Percentiles rank a stretch among this genome's conserved stretches.
These are phyloP conservation scores for Gortyna flavago DNA, from an alignment of 2,888 invertebrate species.

Conservation along the genomic window DNA sequence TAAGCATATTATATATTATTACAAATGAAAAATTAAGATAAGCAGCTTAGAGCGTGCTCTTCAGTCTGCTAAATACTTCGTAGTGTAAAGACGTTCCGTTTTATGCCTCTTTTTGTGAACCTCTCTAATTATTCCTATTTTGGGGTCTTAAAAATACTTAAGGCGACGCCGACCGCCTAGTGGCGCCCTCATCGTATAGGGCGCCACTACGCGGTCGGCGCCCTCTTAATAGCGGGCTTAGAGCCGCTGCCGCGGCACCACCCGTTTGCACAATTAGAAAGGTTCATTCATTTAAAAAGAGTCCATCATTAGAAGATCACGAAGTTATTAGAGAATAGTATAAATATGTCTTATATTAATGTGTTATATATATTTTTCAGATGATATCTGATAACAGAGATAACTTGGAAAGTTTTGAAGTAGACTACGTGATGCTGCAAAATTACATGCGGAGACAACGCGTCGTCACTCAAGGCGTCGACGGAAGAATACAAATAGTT, in stretches of 20 bases:
- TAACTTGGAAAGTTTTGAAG: conserved; percentile 84
- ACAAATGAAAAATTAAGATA: no score
- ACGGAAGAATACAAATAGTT: conserved; percentile 89
- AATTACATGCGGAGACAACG: conserved; percentile 87
- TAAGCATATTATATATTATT: no score
- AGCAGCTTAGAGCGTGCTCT: no score
- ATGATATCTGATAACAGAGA: conserved; percentile 87
- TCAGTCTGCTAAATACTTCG: no score
- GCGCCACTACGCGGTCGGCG: no score
- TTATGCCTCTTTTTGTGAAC: not conserved
- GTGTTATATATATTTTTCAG: conserved; percentile 69
- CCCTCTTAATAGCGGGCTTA: no score
- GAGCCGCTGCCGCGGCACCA: not conserved
- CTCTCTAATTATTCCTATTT: not conserved
- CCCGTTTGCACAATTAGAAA: not conserved
- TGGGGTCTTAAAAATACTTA: not conserved
- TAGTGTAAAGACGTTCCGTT: no score
- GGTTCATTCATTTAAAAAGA: not conserved
- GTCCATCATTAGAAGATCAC: not conserved
- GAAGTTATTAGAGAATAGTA: not conserved
- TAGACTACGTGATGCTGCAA: conserved; percentile 90
- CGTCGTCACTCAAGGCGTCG: conserved; percentile 87
- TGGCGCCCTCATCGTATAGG: no score
- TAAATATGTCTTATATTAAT: not conserved
- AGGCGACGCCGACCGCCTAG: no score